Evolutionary conservation across 53 echinoderm and acorn worm species (phyloP).

Genomic region (Holothuria leucospilota): DNA sequence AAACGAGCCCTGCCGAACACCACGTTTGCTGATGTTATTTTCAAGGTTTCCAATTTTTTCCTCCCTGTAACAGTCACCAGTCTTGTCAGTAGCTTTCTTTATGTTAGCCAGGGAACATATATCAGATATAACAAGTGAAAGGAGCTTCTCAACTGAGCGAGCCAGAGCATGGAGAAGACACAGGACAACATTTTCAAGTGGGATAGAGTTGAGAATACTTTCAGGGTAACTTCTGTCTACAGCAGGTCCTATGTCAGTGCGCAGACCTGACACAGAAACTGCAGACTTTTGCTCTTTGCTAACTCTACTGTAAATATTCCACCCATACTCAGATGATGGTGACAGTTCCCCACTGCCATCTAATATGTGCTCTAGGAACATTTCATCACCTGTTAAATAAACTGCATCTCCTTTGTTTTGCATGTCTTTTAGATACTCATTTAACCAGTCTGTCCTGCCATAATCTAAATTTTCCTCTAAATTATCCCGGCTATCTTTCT

Average conservation of each 20-base stretch:
- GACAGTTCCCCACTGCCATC: constrained; percentile 63
- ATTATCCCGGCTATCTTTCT: constrained; percentile 77
- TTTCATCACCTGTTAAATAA: constrained; percentile 72
- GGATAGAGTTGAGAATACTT: neutral
- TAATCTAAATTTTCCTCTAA: constrained; percentile 63
- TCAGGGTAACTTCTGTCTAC: constrained; percentile 14
- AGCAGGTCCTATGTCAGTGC: too few relatives aligned
- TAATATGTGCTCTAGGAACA: constrained; percentile 72
- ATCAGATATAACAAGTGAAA: neutral
- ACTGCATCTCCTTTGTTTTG: neutral
- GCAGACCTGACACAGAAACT: neutral
- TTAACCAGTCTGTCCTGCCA: neutral
- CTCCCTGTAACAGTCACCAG: neutral
- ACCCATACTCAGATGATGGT: constrained; percentile 68
- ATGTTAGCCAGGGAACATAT: neutral
- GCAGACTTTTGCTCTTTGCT: constrained; percentile 46
- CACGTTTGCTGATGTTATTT: too few relatives aligned
- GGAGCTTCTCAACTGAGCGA: neutral
- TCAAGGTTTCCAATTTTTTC: neutral
- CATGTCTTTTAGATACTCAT: neutral
- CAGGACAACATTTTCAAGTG: neutral
- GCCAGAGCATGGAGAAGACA: constrained; percentile 20
- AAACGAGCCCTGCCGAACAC: neutral
- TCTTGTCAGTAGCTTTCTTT: neutral
- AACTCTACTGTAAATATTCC: constrained; percentile 69